Conservation (phyloP, 2,888 invertebrate species). For the Lucinisca nassula region DNA sequence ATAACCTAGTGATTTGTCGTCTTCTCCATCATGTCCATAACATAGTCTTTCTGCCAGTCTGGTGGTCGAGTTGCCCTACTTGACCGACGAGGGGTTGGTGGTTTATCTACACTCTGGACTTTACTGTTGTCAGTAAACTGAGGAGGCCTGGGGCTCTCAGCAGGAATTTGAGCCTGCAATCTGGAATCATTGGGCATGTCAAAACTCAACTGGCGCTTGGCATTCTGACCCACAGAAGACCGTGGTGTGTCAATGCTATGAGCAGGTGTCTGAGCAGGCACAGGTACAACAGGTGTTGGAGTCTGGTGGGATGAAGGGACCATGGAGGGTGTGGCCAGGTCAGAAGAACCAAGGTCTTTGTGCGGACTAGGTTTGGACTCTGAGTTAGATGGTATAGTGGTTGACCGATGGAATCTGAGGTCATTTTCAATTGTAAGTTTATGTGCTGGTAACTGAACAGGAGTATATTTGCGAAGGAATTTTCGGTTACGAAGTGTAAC, state of each 20-base stretch:
- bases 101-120: not conserved
- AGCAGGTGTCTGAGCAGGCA: not conserved
- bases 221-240: not conserved
- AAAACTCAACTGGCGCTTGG: not conserved
- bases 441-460: not conserved
- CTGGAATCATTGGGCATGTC: not conserved
- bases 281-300: not conserved
- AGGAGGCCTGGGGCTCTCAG: not conserved
- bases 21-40: too few species aligned
- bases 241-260: not conserved
- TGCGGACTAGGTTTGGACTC: not conserved
- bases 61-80: not conserved
- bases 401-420: not conserved
- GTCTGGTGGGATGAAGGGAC: not conserved
- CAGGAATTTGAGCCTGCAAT: not conserved
- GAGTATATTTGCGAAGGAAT: not conserved
- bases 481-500: not conserved
- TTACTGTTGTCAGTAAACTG: not conserved
- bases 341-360: not conserved
- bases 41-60: not conserved
- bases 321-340: not conserved
- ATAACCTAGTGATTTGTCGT: too few species aligned
- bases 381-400: not conserved
- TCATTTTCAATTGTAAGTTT: not conserved
- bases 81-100: not conserved